These are phyloP conservation scores for Chaetorhynchus papuensis DNA, from an alignment of 2,113 vertebrate species.

Conservation along the genomic window DNA sequence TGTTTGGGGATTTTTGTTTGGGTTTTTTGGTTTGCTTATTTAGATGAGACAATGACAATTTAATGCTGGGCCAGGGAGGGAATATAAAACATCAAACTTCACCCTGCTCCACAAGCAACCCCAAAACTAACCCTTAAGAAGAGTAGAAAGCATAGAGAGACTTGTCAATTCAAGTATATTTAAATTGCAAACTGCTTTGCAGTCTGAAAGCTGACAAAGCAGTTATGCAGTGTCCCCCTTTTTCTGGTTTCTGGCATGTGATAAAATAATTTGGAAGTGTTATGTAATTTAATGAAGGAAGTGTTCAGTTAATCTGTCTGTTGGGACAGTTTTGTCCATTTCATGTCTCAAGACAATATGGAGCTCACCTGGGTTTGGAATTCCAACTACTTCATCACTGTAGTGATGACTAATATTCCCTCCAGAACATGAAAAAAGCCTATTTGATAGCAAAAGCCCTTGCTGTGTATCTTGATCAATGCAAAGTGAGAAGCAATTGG, in stretches of 20 bases:
- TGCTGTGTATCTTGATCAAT: not conserved
- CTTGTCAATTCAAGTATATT: not conserved
- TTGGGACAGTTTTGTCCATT: not conserved
- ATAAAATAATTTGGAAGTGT: not conserved
- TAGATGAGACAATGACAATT: not conserved
- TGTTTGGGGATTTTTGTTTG: not conserved
- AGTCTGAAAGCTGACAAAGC: not conserved
- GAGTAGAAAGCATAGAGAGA: not conserved
- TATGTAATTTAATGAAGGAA: not conserved
- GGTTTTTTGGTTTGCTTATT: not conserved
- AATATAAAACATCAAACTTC: not conserved
- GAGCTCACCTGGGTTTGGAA: not conserved
- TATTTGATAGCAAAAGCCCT: not conserved
- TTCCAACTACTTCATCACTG: not conserved
- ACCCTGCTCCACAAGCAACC: not conserved
- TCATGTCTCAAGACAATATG: rapidly evolving
- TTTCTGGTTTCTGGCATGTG: not conserved
- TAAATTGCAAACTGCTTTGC: not conserved
- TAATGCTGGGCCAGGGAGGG: rapidly evolving
- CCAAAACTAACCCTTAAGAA: not conserved
- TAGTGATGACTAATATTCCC: not conserved
- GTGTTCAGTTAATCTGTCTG: not conserved
- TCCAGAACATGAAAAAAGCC: not conserved
- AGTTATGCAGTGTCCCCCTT: not conserved
- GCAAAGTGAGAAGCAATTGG: not conserved